Conservation (phyloP, 2,797 vertebrate species). For the Pantherophis alleghaniensis region DNA sequence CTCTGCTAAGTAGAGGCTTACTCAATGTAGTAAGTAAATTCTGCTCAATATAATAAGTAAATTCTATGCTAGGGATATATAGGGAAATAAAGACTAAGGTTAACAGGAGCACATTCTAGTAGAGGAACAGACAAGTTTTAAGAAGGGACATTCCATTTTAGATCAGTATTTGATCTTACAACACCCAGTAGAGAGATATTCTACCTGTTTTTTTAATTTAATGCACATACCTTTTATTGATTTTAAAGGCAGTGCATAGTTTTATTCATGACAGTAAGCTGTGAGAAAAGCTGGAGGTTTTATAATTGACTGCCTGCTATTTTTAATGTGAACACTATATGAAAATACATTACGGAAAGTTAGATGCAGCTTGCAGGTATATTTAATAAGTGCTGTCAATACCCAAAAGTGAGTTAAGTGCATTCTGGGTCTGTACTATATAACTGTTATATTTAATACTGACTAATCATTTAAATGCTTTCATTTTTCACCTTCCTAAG, state of each 20-base stretch:
- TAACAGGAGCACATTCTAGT: background rate
- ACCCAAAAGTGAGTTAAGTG: background rate
- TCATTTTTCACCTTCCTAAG: background rate
- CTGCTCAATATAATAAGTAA: background rate
- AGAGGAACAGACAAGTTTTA: background rate
- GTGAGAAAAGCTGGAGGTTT: background rate
- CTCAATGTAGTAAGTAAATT: background rate
- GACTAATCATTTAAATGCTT: background rate
- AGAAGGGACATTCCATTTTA: background rate
- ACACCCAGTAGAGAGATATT: background rate
- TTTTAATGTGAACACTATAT: background rate
- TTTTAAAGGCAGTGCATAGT: background rate
- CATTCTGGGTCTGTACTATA: background rate
- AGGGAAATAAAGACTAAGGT: background rate
- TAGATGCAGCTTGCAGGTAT: background rate
- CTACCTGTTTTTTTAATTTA: background rate
- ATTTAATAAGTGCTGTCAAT: background rate
- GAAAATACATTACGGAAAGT: background rate
- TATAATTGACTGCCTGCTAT: background rate
- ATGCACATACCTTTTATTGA: background rate
- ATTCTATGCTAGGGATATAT: background rate
- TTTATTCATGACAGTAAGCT: background rate
- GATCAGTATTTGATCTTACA: background rate
- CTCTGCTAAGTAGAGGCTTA: background rate
- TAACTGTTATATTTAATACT: background rate